Percentiles rank a stretch among this genome's conserved stretches.
Conservation (phyloP, 2,113 vertebrate species). For the Tympanuchus pallidicinctus region DNA sequence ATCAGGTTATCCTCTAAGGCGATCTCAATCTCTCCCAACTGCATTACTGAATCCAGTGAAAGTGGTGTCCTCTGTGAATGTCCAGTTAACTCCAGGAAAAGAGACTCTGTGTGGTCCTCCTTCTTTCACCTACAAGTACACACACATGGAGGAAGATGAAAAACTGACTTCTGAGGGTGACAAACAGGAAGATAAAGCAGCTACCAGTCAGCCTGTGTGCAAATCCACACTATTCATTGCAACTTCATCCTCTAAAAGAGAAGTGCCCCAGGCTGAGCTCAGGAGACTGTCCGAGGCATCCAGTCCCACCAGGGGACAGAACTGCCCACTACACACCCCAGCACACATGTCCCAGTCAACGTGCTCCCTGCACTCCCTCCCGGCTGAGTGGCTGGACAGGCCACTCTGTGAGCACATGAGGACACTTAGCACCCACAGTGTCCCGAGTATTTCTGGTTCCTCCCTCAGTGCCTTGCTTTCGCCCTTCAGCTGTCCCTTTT, state of each 20-base stretch:
- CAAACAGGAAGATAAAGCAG: slow-evolving; percentile 1
- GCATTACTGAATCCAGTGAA: slow-evolving; percentile 84
- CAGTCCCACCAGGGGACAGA: slow-evolving; percentile 51
- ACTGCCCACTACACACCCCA: slow-evolving; percentile 61
- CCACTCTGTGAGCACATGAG: slow-evolving; percentile 74
- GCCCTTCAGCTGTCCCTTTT: slow-evolving; percentile 70
- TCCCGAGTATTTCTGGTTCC: slow-evolving; percentile 82
- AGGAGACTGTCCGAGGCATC: slow-evolving; percentile 37
- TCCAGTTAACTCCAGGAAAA: slow-evolving; percentile 85
- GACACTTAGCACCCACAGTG: slow-evolving; percentile 87
- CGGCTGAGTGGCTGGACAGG: slow-evolving; percentile 80
- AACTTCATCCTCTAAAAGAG: slow-evolving; percentile 54
- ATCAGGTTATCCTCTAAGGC: slow-evolving; percentile 81
- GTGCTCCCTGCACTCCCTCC: slow-evolving; percentile 85
- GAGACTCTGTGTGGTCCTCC: slow-evolving; percentile 83
- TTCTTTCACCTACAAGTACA: slow-evolving; percentile 87
- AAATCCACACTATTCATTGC: slow-evolving; percentile 83
- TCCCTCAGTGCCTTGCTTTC: slow-evolving; percentile 54
- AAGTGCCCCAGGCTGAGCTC: not conserved
- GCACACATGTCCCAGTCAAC: slow-evolving; percentile 78
- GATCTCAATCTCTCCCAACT: slow-evolving; percentile 91
- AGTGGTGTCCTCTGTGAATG: slow-evolving; percentile 91
- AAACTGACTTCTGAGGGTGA: not conserved
- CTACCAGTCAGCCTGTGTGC: slow-evolving; percentile 47
- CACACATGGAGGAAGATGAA: slow-evolving; percentile 44